phyloP scores from a whole-genome alignment of 1,140 invertebrate genomes.

The Metaphire vulgaris region DNA sequence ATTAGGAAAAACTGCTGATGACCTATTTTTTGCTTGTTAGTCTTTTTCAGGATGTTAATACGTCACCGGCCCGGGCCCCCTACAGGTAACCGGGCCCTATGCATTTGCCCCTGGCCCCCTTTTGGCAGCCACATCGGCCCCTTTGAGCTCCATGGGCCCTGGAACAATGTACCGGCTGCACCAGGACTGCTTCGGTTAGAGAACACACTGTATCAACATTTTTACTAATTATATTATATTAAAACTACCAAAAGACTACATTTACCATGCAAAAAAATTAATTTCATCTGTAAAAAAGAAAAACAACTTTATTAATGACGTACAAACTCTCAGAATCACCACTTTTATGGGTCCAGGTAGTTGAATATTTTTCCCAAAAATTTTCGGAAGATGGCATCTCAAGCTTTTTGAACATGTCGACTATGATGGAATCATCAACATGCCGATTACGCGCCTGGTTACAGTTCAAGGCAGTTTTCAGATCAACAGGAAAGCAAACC shows the following conservation, averaged over 20 bases:
- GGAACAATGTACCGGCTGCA: neutral
- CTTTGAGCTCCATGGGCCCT: too few relatives aligned
- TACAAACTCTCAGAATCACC: neutral
- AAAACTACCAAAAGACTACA: too few relatives aligned
- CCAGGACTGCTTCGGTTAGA: neutral
- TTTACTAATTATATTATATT: neutral
- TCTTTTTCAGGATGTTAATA: too few relatives aligned
- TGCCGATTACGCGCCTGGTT: slow-evolving; percentile 35
- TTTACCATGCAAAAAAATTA: neutral
- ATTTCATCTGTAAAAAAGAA: too few relatives aligned
- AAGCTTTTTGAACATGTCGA: neutral
- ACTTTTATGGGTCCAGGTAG: neutral
- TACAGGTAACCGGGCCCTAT: too few relatives aligned
- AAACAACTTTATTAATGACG: neutral
- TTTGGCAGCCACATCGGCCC: too few relatives aligned
- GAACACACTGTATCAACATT: neutral
- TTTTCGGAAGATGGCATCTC: neutral
- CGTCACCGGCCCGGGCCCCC: too few relatives aligned
- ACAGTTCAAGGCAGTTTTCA: slow-evolving; percentile 38
- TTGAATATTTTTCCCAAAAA: neutral
- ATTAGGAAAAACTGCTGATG: too few relatives aligned
- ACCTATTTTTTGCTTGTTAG: too few relatives aligned
- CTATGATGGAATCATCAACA: neutral
- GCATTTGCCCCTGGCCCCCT: too few relatives aligned
- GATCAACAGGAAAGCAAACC: slow-evolving; percentile 43